Base-by-base conservation (phyloP, 2,888 invertebrate genomes). In the Mechanitis mazaeus region DNA sequence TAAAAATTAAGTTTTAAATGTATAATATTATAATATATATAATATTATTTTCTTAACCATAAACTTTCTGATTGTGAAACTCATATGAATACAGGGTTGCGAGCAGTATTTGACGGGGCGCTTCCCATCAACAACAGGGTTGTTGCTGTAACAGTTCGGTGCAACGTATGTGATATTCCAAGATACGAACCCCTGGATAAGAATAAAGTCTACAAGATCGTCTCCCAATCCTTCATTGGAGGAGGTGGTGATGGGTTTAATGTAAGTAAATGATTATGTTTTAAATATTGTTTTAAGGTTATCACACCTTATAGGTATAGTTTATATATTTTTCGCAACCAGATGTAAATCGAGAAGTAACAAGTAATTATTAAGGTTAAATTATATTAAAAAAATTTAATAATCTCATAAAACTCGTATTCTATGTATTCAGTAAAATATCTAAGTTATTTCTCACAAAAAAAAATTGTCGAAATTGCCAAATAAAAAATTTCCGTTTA, bases 211-310 rank as follows among this genome's bases (percentile, higher is more conserved):
- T 96, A 96, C 81, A 91, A 91, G 60, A 75, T 96, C 0, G 90
- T 93, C 0, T 75, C 93, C 0, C 88, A 91, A 9, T 88, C 87
- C 31, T 95, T 93, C 74, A 69, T 95, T 7, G 88, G 85, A 0
- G 78, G 75, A 7, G 95, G 95, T 0, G 95, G 95, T 6, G 95
- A 95, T 77, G 94, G 94, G 38, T 95, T 91, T 74, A 70, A 73
- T 42, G 91, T 92, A 72, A 87, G 93, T 20, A 20, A 20, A 20
- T 20, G 20, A 20, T 20, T 74, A 9, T 20, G 11, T 50, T 50
- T n/a, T 47, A 46, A 47, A n/a, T 50, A 3, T 9, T 42, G 9
- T 42, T 42, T 9, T 42, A 9, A 42, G 9, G 9, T 42, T 9
- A 9, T 42, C 9, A 9, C 11, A 42, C 9, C 42, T 1, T 3